Base-by-base conservation (phyloP, 2,113 vertebrate species). In the Eudyptes chrysolophus region DNA sequence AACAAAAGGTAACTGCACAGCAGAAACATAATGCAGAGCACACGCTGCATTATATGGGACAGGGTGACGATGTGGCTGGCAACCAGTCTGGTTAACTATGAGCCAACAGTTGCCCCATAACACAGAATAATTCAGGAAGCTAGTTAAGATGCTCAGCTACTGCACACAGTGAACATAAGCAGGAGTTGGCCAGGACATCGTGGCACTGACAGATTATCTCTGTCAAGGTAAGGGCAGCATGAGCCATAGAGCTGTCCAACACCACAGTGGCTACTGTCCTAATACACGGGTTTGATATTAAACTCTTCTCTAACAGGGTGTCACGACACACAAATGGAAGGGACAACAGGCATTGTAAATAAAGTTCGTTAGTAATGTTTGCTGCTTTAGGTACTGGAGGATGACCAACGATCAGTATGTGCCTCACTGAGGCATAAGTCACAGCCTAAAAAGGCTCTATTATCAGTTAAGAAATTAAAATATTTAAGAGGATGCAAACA, bases 151-250 rank as follows among this genome's bases (percentile, higher is more conserved):
- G 48, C 29, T 40, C 27, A 9, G 55, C 48, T 54, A 38, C 34
- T 16, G 5, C 5, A 0, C 21, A 51, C 21, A 44, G 27, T 1
- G 9, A 51, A 51, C 4, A 2, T 3, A 55, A 60, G 51, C 19
- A 60, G 84, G 26, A 42, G 24, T 10, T 34, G 13, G 20, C 11
- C 40, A 68, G 36, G 60, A 66, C 44, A 44, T 22, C 2, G 2
- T 30, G 42, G 32, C 65, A 77, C 52, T 49, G n/a, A 49, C 16
- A 46, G 32, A 24, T 22, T 22, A 11, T 14, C 52, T 68, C 52
- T 44, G 17, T 13, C 18, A 54, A 55, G 13, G 26, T 6, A 60
- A 48, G 0, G 4, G 38, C 21, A 70, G 64, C 22, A 27, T 0
- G 4, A 80, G 64, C 15, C 20, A 11, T 2, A 61, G 16, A 78